These are phyloP conservation scores for Tanytarsus gracilentus DNA, from an alignment of 2,888 invertebrate species.

Conservation along the genomic window DNA sequence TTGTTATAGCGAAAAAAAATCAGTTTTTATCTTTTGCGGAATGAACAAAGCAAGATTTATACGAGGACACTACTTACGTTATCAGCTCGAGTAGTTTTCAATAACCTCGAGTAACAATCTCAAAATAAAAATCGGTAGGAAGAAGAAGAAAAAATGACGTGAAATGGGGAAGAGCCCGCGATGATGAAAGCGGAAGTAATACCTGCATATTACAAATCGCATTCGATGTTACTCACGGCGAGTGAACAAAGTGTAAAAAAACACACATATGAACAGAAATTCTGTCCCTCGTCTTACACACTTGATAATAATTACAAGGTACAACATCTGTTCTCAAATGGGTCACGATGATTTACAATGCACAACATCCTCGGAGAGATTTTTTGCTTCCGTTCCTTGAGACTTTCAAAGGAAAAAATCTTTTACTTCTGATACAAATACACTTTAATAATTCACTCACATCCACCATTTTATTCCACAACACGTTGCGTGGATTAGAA, in stretches of 20 bases:
- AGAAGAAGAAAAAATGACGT: neutral
- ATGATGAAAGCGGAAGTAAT: neutral
- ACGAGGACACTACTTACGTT: too few species aligned
- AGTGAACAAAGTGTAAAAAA: too few species aligned
- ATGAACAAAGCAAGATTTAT: too few species aligned
- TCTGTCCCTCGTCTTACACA: neutral
- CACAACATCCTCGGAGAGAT: neutral
- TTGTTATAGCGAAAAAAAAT: too few species aligned
- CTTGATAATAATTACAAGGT: neutral
- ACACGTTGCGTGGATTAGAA: conserved; percentile 26
- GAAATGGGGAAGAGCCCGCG: too few species aligned
- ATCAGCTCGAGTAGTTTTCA: too few species aligned
- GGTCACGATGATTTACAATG: neutral
- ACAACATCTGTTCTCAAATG: conserved; percentile 20
- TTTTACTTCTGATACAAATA: neutral
- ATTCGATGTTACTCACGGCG: too few species aligned
- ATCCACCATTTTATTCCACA: conserved; percentile 27
- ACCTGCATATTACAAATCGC: neutral
- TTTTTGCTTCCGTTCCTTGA: conserved; percentile 1
- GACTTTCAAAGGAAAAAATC: neutral
- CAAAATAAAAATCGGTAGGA: too few species aligned
- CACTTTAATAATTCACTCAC: neutral
- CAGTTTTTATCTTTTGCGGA: too few species aligned
- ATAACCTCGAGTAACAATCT: too few species aligned
- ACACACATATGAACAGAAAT: too few species aligned